phyloP scores from a whole-genome alignment of 2,113 vertebrate genomes.

The Grantiella picta region DNA sequence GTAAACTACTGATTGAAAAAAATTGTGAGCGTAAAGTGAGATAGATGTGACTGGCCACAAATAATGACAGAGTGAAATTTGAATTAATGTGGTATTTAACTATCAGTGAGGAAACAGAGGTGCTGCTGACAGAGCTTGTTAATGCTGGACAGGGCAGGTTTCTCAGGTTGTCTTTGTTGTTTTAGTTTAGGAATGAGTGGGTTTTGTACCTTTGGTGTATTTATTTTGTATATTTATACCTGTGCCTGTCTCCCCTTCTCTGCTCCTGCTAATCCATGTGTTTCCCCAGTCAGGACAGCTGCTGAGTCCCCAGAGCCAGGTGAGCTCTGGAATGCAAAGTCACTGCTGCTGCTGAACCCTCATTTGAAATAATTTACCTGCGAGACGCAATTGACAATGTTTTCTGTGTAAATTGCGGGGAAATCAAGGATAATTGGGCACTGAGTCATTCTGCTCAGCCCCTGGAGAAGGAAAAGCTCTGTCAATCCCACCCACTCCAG shows the following conservation, averaged over 20 bases:
- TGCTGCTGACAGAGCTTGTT: neutral
- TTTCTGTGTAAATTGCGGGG: conserved; percentile 1
- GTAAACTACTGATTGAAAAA: neutral
- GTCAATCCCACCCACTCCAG: neutral
- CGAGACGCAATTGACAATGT: conserved; percentile 4
- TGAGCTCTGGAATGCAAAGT: conserved; percentile 28
- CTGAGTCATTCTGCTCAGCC: neutral
- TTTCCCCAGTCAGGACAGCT: neutral
- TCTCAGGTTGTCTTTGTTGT: neutral
- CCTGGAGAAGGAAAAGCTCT: neutral
- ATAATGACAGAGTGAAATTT: neutral
- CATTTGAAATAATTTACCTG: conserved; percentile 18
- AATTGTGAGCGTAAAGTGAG: neutral
- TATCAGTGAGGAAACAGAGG: neutral
- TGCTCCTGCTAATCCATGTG: neutral
- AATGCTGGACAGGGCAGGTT: neutral
- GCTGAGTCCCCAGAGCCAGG: conserved; percentile 7
- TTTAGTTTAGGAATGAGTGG: neutral
- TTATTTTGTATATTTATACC: neutral
- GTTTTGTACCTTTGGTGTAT: neutral
- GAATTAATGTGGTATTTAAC: neutral
- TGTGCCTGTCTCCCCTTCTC: neutral
- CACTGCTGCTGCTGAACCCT: conserved; percentile 22
- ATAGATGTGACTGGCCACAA: neutral
- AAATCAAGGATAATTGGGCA: neutral